Percentiles rank a stretch among this genome's conserved stretches.
phyloP scores from a whole-genome alignment of 2,797 vertebrate species.

The Trichosurus vulpecula region DNA sequence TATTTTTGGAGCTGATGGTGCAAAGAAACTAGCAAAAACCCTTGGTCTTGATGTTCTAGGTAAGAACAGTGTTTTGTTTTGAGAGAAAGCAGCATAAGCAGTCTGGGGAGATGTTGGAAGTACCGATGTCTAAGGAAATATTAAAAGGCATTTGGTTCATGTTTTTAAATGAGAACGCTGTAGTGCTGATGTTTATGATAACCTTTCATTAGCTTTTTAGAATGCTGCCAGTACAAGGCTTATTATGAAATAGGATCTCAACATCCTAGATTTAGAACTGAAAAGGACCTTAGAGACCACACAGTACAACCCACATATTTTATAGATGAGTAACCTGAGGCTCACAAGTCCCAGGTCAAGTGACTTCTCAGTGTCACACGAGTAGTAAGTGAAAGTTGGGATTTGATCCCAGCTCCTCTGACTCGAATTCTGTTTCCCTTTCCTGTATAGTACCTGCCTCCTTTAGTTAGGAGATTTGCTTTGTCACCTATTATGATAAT shows the following conservation, averaged over 20 bases:
- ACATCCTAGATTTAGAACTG: background rate
- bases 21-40: constrained; percentile 87
- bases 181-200: background rate
- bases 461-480: constrained; percentile 17
- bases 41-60: constrained; percentile 91
- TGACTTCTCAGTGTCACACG: background rate
- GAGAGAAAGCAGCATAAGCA: constrained; percentile 17
- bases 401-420: background rate
- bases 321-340: background rate
- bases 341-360: background rate
- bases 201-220: constrained; percentile 32
- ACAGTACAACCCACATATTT: background rate
- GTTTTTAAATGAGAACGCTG: constrained; percentile 40
- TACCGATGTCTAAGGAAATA: constrained; percentile 10
- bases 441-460: background rate
- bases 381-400: background rate
- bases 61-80: constrained; percentile 76
- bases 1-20: constrained; percentile 95
- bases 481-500: constrained; percentile 15
- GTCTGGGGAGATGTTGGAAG: background rate
- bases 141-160: constrained; percentile 34
- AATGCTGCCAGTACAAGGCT: constrained; percentile 13
- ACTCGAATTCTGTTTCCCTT: background rate
- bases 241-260: background rate
- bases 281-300: background rate